phyloP scores from a whole-genome alignment of 1,140 invertebrate genomes.

The Heliothis virescens region DNA sequence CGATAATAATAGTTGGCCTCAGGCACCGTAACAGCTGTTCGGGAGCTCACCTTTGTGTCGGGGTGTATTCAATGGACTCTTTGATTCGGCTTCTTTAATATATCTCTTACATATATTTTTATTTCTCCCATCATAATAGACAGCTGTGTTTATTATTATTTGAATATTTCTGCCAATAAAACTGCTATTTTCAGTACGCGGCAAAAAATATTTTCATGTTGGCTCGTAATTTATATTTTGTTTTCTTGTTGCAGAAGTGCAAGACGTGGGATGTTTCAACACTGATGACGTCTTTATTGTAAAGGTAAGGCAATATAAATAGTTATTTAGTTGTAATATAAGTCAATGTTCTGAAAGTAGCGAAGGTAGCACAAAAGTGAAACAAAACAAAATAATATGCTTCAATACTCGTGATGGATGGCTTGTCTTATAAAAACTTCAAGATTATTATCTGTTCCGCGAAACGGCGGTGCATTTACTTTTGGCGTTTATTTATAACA shows the following conservation, averaged over 20 bases:
- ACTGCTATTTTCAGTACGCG: slow-evolving; percentile 15
- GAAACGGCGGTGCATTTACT: slow-evolving; percentile 49
- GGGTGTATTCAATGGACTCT: slow-evolving; percentile 60
- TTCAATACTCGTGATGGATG: slow-evolving; percentile 41
- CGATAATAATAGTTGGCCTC: slow-evolving; percentile 63
- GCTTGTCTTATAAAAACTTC: slow-evolving; percentile 44
- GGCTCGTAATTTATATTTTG: slow-evolving; percentile 36
- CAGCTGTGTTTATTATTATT: slow-evolving; percentile 59
- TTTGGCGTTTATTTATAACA: slow-evolving; percentile 49
- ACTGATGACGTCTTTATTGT: slow-evolving; percentile 52
- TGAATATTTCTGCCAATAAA: slow-evolving; percentile 43
- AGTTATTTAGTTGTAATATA: neutral
- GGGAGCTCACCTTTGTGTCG: slow-evolving; percentile 57
- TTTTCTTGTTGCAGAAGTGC: slow-evolving; percentile 81
- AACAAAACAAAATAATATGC: slow-evolving; percentile 19
- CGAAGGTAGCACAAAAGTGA: neutral
- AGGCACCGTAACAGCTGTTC: slow-evolving; percentile 68
- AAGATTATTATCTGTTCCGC: slow-evolving; percentile 53
- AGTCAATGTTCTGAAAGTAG: neutral
- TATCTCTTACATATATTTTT: slow-evolving; percentile 62
- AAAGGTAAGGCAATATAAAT: slow-evolving; percentile 49
- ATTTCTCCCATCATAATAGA: slow-evolving; percentile 42
- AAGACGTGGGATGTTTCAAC: slow-evolving; percentile 76
- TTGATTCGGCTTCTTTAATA: slow-evolving; percentile 61
- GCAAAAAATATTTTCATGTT: neutral